These are phyloP conservation scores for Mesodorylaimus sp. DNA, from an alignment of 2,888 invertebrate genomes.

Conservation along the genomic window DNA sequence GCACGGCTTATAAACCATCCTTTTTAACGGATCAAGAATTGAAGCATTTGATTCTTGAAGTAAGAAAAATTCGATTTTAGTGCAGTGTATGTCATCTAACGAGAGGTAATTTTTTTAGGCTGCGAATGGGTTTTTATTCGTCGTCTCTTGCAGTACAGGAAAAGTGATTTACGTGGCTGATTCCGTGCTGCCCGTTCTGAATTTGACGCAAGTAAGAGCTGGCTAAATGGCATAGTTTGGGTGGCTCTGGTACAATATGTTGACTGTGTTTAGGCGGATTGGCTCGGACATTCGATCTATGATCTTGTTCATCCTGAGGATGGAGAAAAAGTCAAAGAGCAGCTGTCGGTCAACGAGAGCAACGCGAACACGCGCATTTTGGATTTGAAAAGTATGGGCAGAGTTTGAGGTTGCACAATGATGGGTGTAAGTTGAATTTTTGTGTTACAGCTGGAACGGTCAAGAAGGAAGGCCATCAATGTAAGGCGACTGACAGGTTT, in stretches of 20 bases:
- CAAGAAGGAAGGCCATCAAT: conserved; percentile 95
- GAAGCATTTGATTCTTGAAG: conserved; percentile 87
- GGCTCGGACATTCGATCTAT: conserved; percentile 86
- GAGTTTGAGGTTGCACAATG: background rate
- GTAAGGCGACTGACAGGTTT: conserved; percentile 41
- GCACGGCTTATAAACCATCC: conserved; percentile 73
- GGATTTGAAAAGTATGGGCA: conserved; percentile 60
- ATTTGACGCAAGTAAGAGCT: conserved; percentile 61
- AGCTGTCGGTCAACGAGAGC: conserved; percentile 74
- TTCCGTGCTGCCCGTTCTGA: conserved; percentile 88
- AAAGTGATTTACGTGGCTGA: conserved; percentile 94
- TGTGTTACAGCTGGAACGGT: conserved; percentile 59
- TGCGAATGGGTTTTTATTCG: conserved; percentile 92
- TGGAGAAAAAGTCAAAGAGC: conserved; percentile 79
- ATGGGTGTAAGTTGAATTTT: conserved; percentile 8
- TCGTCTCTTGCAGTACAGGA: conserved; percentile 89
- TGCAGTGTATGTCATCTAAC: conserved; percentile 1
- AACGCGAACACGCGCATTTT: conserved; percentile 55
- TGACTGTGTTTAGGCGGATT: conserved; percentile 50
- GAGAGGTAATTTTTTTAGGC: conserved; percentile 41
- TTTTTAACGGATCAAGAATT: conserved; percentile 96
- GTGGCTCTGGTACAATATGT: too few relatives aligned
- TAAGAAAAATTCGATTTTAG: too few relatives aligned
- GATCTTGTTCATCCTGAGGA: conserved; percentile 96
- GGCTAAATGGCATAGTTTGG: background rate